A percentile compares a stretch with the other conserved stretches of the same genome.
Evolutionary conservation across 1,140 invertebrate genomes (phyloP).

Genomic region (Bombus superbus): DNA sequence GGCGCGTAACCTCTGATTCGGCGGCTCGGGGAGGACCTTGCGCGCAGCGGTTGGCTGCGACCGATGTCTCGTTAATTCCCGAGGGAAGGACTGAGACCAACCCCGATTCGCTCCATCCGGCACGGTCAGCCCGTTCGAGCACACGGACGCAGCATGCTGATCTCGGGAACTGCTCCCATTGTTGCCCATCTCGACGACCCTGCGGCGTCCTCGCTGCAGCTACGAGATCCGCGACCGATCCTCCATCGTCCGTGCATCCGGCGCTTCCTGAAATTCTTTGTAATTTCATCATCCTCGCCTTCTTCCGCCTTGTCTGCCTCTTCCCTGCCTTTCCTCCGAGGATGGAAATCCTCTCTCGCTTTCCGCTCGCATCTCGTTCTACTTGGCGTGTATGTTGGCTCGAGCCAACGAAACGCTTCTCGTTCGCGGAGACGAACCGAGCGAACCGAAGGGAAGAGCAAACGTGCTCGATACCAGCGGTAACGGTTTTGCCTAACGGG

Average conservation of each 20-base stretch:
- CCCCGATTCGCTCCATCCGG: constrained; percentile 68
- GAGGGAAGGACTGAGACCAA: constrained; percentile 82
- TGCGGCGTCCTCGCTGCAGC: constrained; percentile 29
- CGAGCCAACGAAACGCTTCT: background rate
- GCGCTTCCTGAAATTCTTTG: background rate
- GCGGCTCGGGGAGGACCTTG: constrained; percentile 87
- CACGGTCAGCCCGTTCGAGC: constrained; percentile 24
- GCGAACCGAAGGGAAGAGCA: constrained; percentile 5
- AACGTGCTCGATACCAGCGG: constrained; percentile 26
- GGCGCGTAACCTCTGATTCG: constrained; percentile 85
- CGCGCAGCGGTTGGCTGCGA: constrained; percentile 77
- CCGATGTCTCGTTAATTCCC: constrained; percentile 74
- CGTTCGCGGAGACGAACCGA: background rate
- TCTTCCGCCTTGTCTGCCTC: no score
- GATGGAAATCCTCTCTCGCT: no score
- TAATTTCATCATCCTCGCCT: background rate
- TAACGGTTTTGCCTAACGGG: constrained; percentile 51
- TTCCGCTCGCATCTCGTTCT: no score
- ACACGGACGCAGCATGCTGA: constrained; percentile 1
- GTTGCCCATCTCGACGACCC: constrained; percentile 72
- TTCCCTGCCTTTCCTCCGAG: background rate
- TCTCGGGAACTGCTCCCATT: constrained; percentile 67
- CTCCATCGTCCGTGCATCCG: constrained; percentile 63
- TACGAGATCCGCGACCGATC: constrained; percentile 48
- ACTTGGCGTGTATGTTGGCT: no score